A percentile compares a stretch with the other conserved stretches of the same genome.
Conservation (phyloP, 2,888 invertebrate species). For the Diarsia mendica region DNA sequence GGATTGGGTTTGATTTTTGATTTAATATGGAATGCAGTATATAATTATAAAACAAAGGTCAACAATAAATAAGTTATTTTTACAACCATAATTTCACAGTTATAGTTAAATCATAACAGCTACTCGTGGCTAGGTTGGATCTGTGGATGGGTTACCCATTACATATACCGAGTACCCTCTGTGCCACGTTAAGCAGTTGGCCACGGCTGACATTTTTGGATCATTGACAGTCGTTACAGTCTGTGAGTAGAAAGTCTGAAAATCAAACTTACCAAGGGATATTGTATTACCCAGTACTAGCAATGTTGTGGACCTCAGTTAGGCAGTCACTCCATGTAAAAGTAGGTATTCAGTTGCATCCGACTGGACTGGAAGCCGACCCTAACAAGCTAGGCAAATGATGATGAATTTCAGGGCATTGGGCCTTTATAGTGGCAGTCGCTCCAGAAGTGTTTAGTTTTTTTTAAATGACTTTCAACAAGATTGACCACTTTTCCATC, state of each 20-base stretch:
- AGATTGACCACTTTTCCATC: neutral
- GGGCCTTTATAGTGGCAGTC: neutral
- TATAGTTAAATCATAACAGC: neutral
- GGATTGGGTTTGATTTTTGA: constrained; percentile 13
- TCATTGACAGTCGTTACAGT: neutral
- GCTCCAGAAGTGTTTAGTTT: neutral
- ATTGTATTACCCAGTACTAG: neutral
- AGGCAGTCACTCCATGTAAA: neutral
- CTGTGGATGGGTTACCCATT: neutral
- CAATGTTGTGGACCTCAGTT: neutral
- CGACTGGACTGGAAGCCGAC: neutral
- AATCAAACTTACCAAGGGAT: neutral
- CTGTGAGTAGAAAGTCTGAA: neutral
- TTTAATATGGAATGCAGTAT: constrained; percentile 15
- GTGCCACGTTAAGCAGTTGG: neutral
- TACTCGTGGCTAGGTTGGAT: neutral
- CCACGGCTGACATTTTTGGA: neutral
- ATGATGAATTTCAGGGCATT: neutral
- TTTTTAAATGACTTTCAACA: neutral
- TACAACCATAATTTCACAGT: neutral
- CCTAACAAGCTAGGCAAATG: neutral
- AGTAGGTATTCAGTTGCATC: neutral
- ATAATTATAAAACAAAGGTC: neutral
- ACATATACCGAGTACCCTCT: neutral
- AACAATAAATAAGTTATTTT: neutral